phyloP scores from a whole-genome alignment of 2,797 vertebrate genomes.

The Oreonectes daqikongensis region DNA sequence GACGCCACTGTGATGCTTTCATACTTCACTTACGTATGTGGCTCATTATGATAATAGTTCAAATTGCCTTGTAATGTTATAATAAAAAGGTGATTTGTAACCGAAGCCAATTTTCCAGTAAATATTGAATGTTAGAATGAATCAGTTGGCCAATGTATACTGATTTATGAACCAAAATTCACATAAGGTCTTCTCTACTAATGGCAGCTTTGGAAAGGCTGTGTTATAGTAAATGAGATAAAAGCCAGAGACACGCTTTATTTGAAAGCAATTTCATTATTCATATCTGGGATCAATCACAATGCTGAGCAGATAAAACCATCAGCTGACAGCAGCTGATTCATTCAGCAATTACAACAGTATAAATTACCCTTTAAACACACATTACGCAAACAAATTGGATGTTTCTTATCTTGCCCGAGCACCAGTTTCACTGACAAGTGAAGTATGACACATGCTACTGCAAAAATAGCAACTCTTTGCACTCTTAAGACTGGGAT shows the following conservation, averaged over 20 bases:
- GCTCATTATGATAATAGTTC: neutral
- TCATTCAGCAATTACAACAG: conserved; percentile 58
- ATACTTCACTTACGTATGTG: conserved; percentile 4
- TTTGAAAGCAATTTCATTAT: conserved; percentile 57
- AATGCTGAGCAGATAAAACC: conserved; percentile 21
- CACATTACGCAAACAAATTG: conserved; percentile 61
- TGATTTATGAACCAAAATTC: conserved; percentile 46
- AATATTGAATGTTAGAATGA: conserved; percentile 5
- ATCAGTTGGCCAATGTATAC: conserved; percentile 2
- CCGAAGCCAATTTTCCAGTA: conserved; percentile 23
- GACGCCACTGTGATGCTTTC: neutral
- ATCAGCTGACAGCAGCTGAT: conserved; percentile 55
- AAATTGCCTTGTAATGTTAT: neutral
- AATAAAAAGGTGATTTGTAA: neutral
- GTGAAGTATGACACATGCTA: conserved; percentile 14
- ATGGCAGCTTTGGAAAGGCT: conserved; percentile 18
- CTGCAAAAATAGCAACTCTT: conserved; percentile 33
- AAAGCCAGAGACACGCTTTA: conserved; percentile 46
- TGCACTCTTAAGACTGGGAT: too few relatives aligned
- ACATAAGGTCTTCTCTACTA: conserved; percentile 28
- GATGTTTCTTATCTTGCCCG: conserved; percentile 51
- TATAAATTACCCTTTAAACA: conserved; percentile 57
- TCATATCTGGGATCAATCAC: conserved; percentile 60
- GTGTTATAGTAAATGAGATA: conserved; percentile 52
- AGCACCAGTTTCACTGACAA: conserved; percentile 42